Evolutionary conservation across 2,113 vertebrate species (phyloP).

Genomic region (Otolemur garnettii): DNA sequence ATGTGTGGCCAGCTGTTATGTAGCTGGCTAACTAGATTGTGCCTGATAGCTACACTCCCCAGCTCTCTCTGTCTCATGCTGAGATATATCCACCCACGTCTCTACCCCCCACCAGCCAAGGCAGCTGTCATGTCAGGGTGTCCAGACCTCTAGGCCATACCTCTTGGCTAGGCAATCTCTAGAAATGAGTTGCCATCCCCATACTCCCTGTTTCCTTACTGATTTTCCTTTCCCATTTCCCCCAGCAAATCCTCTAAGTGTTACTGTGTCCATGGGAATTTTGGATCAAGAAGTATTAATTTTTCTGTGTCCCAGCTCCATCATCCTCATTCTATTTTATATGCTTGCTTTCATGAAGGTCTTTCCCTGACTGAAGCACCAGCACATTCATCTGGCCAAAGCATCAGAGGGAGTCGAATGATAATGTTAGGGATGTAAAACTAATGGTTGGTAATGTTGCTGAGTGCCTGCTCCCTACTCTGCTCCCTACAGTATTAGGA

Average conservation of each 20-base stretch:
- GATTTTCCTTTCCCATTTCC: not conserved
- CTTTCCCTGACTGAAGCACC: not conserved
- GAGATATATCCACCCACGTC: not conserved
- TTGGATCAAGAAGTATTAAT: not conserved
- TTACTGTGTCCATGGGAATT: not conserved
- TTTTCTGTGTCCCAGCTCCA: not conserved
- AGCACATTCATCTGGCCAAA: not conserved
- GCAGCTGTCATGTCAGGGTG: not conserved
- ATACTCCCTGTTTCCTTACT: rapidly evolving
- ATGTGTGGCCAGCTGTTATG: not conserved
- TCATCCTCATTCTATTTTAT: not conserved
- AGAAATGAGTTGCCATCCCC: not conserved
- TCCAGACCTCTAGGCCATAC: not conserved
- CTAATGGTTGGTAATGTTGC: not conserved
- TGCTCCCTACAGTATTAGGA: not conserved
- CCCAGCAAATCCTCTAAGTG: not conserved
- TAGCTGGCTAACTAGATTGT: not conserved
- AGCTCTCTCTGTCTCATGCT: not conserved
- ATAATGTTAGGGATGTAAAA: not conserved
- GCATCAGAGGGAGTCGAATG: not conserved
- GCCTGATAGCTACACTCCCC: too few species aligned
- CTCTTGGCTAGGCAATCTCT: not conserved
- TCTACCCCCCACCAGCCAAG: not conserved
- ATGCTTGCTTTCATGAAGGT: conserved; percentile 12
- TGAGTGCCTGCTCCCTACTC: not conserved